Percentiles rank a stretch among this genome's conserved stretches.
phyloP scores from a whole-genome alignment of 2,888 invertebrate species.

The Yponomeuta sedellus region DNA sequence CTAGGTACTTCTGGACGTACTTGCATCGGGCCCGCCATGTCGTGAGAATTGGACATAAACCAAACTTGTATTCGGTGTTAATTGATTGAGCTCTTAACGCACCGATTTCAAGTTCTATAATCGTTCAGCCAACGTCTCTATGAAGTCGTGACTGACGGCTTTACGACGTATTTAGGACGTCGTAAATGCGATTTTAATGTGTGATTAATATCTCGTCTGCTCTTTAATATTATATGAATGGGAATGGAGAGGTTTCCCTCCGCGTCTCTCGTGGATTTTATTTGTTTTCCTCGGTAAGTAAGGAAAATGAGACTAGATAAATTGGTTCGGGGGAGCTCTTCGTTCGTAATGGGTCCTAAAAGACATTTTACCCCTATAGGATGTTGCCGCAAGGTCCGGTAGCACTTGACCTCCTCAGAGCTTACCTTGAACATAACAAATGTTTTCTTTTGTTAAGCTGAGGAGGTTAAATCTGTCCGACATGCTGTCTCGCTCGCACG shows the following conservation, averaged over 20 bases:
- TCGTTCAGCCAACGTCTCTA: not conserved
- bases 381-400: not conserved
- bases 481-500: no score
- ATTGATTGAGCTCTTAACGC: constrained; percentile 1
- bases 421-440: no score
- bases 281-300: not conserved
- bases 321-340: no score
- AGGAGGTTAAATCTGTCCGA: no score
- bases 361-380: no score
- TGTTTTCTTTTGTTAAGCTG: no score
- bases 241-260: not conserved
- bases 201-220: constrained; percentile 8
- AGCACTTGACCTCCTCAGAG: no score
- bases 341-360: no score
- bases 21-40: not conserved
- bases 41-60: constrained; percentile 5
- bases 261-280: not conserved
- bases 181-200: constrained; percentile 9
- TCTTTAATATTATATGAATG: constrained; percentile 10
- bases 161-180: constrained; percentile 4
- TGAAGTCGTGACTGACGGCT: not conserved
- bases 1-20: not conserved
- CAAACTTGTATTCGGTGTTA: not conserved
- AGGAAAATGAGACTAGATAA: no score
- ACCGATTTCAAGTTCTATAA: not conserved